Percentiles rank a stretch among this genome's conserved stretches.
Conservation (phyloP, 2,113 vertebrate genomes). For the Cichladusa arquata region DNA sequence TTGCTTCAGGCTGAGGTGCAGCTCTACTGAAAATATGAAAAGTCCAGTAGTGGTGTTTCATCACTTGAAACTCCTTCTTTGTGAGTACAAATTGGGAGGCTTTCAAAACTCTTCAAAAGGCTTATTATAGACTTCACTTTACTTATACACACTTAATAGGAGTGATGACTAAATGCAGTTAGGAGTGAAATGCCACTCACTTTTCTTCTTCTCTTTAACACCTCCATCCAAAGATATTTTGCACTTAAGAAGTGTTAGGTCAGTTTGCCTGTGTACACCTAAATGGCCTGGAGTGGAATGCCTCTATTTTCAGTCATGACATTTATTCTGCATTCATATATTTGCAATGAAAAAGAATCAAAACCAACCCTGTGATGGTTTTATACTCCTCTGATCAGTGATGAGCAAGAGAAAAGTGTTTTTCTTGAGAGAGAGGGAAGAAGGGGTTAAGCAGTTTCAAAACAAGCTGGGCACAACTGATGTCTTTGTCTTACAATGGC, state of each 20-base stretch:
- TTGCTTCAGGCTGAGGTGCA: neutral
- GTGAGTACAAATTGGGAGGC: neutral
- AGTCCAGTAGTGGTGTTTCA: neutral
- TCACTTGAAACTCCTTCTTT: neutral
- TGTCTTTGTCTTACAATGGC: slow-evolving; percentile 44
- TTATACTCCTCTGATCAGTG: neutral
- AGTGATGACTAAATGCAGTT: neutral
- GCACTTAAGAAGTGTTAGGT: neutral
- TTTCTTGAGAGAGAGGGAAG: neutral
- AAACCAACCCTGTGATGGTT: neutral
- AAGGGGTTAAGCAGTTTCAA: slow-evolving; percentile 39
- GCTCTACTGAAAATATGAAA: neutral
- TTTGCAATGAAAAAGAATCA: neutral
- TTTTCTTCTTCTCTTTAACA: neutral
- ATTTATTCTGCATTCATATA: neutral
- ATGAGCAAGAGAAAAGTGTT: neutral
- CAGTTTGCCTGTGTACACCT: rapidly evolving
- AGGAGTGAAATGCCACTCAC: neutral
- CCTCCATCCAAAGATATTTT: neutral
- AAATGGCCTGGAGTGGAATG: neutral
- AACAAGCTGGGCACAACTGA: slow-evolving; percentile 48
- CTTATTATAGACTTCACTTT: neutral
- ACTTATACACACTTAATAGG: rapidly evolving
- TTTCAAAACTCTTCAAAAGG: neutral
- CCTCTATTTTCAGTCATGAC: neutral